Conservation (phyloP, 2,888 invertebrate genomes). For the Pasiphila rectangulata region DNA sequence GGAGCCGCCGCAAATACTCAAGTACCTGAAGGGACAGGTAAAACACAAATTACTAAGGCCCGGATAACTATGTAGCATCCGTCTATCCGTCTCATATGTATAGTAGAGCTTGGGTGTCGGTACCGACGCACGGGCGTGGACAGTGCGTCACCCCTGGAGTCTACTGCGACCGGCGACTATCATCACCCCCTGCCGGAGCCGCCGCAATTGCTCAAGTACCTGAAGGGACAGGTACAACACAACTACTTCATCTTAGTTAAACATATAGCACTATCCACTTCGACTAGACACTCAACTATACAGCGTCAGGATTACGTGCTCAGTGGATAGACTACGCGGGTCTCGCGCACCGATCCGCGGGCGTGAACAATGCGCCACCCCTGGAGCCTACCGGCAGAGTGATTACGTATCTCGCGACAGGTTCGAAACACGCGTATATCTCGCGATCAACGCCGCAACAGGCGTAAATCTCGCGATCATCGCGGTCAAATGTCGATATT, state of each 20-base stretch:
- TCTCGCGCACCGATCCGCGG: slow-evolving; percentile 65
- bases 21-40: slow-evolving; percentile 70
- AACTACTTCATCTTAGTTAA: neutral
- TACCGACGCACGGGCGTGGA: slow-evolving; percentile 67
- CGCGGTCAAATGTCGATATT: no score
- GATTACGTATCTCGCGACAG: no score
- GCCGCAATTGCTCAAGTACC: slow-evolving; percentile 67
- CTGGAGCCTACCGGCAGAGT: no score
- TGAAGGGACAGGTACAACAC: slow-evolving; percentile 60
- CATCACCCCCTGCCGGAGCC: slow-evolving; percentile 67
- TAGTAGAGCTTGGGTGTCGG: slow-evolving; percentile 65
- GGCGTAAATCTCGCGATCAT: no score
- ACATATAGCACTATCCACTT: no score
- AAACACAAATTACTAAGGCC: neutral
- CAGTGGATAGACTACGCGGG: slow-evolving; percentile 71
- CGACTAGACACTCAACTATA: no score
- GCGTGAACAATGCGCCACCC: slow-evolving; percentile 51
- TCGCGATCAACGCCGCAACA: no score
- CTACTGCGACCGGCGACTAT: slow-evolving; percentile 48
- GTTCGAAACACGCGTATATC: no score
- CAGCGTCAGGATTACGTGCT: slow-evolving; percentile 64
- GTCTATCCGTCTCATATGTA: no score
- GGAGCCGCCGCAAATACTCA: slow-evolving; percentile 66
- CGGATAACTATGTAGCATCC: no score
- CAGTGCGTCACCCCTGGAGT: slow-evolving; percentile 38